Evolutionary conservation across 2,888 invertebrate species (phyloP).

Genomic region (Meloe dianella): DNA sequence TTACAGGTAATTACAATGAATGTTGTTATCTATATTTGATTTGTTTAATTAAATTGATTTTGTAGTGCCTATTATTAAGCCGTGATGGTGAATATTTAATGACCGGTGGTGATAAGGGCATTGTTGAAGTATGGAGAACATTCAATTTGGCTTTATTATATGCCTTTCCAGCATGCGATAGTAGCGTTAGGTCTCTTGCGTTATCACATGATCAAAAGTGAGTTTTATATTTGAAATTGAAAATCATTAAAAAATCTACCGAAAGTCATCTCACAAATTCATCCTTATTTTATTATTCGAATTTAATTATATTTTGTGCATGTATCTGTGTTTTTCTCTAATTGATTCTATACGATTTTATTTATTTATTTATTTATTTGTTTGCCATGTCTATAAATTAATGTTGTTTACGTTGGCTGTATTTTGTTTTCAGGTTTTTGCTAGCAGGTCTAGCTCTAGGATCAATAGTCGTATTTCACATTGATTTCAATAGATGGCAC

Average conservation of each 20-base stretch:
- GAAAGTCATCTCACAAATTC: conserved; percentile 16
- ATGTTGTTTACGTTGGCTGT: conserved; percentile 15
- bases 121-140: conserved; percentile 98
- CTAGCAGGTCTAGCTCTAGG: conserved; percentile 97
- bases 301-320: conserved; percentile 11
- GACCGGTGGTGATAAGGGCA: conserved; percentile 95
- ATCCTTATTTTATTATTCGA: conserved; percentile 14
- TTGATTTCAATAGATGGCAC: conserved; percentile 99
- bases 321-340: conserved; percentile 7
- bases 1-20: conserved; percentile 77
- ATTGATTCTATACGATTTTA: not conserved
- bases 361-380: conserved; percentile 3
- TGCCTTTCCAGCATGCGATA: conserved; percentile 97
- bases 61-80: conserved; percentile 86
- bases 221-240: conserved; percentile 55
- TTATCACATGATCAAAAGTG: conserved; percentile 99
- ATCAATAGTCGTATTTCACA: conserved; percentile 98
- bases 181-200: conserved; percentile 91
- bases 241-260: not conserved
- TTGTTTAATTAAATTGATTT: not conserved
- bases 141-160: conserved; percentile 96
- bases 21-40: no score
- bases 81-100: conserved; percentile 99
- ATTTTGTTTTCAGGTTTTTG: conserved; percentile 76
- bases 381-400: conserved; percentile 7